phyloP scores from a whole-genome alignment of 2,797 vertebrate species.

The Neopelma chrysocephalum region DNA sequence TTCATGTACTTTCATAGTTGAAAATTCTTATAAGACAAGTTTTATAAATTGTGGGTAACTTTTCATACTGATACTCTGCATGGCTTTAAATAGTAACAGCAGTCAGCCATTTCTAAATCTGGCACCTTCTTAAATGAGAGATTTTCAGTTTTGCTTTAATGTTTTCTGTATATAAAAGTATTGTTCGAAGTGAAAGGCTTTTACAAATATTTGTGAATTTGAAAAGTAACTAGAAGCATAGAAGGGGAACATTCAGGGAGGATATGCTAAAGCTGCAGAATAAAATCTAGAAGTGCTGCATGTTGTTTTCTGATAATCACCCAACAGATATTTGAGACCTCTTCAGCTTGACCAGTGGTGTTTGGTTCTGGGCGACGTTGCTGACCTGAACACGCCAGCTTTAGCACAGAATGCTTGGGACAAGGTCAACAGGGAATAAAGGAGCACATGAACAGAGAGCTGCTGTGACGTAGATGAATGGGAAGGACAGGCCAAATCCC shows the following conservation, averaged over 20 bases:
- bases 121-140: constrained; percentile 43
- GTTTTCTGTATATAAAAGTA: not conserved
- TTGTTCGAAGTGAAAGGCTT: not conserved
- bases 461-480: not conserved
- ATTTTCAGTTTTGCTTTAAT: constrained; percentile 47
- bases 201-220: not conserved
- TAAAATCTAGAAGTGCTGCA: constrained; percentile 23
- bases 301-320: constrained; percentile 58
- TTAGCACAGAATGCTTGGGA: constrained; percentile 57
- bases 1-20: not conserved
- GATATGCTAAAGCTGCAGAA: constrained; percentile 14
- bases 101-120: constrained; percentile 47
- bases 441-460: constrained; percentile 40
- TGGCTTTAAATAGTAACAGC: constrained; percentile 57
- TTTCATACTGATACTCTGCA: not conserved
- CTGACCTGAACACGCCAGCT: constrained; percentile 58
- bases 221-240: not conserved
- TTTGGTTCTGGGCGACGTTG: constrained; percentile 44
- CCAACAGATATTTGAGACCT: constrained; percentile 62
- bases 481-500: constrained; percentile 18
- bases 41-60: not conserved
- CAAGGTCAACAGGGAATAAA: constrained; percentile 47
- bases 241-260: not conserved
- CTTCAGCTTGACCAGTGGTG: constrained; percentile 56
- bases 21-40: not conserved